Percentiles rank a stretch among this genome's conserved stretches.
Evolutionary conservation across 2,113 vertebrate species (phyloP).

Genomic region (Protomyctophum bolini): DNA sequence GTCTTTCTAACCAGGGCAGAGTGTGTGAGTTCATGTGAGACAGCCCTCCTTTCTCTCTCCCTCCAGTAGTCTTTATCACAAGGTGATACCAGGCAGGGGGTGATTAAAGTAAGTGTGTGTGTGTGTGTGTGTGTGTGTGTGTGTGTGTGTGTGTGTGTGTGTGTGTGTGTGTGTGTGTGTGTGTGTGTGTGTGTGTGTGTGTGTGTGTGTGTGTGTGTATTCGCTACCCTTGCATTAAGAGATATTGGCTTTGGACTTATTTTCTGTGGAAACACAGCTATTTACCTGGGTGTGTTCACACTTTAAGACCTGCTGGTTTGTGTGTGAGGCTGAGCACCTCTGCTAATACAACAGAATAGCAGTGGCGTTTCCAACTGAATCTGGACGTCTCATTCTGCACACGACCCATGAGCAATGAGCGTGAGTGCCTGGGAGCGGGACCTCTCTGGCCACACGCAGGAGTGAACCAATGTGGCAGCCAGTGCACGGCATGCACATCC

Average conservation of each 20-base stretch:
- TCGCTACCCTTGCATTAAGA: slow-evolving; percentile 46
- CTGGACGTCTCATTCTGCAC: slow-evolving; percentile 17
- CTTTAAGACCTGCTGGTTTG: slow-evolving; percentile 23
- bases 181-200: slow-evolving; percentile 1
- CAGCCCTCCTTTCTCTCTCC: slow-evolving; percentile 43
- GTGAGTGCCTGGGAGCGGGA: slow-evolving; percentile 14
- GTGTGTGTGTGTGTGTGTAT: slow-evolving; percentile 14
- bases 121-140: slow-evolving; percentile 12
- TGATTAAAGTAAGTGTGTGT: slow-evolving; percentile 51
- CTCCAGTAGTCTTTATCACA: slow-evolving; percentile 62
- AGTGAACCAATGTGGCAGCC: slow-evolving; percentile 52
- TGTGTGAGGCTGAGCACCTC: slow-evolving; percentile 14
- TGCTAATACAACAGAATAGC: slow-evolving; percentile 15
- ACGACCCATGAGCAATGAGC: slow-evolving; percentile 23
- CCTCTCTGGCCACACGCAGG: slow-evolving; percentile 35
- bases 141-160: slow-evolving; percentile 28
- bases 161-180: slow-evolving; percentile 9
- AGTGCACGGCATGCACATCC: slow-evolving; percentile 25
- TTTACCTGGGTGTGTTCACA: slow-evolving; percentile 50
- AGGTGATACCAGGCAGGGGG: slow-evolving; percentile 64
- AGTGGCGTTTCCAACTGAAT: slow-evolving; percentile 9
- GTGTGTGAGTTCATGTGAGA: slow-evolving; percentile 66
- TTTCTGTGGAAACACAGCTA: slow-evolving; percentile 38
- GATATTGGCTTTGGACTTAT: slow-evolving; percentile 40
- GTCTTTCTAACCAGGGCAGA: slow-evolving; percentile 43